Conservation (phyloP, 2,113 vertebrate genomes). For the Pedetes capensis region DNA sequence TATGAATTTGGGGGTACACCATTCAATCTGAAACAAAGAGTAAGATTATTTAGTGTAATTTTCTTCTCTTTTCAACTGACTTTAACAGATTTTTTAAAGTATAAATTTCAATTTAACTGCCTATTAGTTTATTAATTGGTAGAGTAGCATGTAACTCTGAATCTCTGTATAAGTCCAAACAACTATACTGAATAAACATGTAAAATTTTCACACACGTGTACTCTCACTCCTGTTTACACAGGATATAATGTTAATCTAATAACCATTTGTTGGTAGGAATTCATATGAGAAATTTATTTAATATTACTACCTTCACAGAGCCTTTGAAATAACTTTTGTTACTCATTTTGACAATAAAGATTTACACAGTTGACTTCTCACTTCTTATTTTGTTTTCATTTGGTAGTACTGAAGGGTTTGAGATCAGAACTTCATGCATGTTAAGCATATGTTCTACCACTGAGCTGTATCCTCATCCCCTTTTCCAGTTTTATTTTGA, state of each 20-base stretch:
- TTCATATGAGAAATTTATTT: slow-evolving; percentile 25
- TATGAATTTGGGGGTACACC: background rate
- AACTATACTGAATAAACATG: background rate
- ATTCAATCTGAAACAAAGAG: background rate
- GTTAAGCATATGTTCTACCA: too few species aligned
- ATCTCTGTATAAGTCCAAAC: background rate
- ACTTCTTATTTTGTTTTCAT: background rate
- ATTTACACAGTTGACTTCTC: background rate
- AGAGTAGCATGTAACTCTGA: background rate
- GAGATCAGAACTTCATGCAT: too few species aligned
- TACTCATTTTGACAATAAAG: background rate
- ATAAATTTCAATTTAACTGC: background rate
- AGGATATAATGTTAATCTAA: background rate
- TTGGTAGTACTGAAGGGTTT: too few species aligned
- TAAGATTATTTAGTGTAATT: background rate
- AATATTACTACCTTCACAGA: background rate
- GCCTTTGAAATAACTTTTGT: background rate
- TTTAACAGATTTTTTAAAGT: background rate
- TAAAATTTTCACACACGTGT: background rate
- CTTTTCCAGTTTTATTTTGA: too few species aligned
- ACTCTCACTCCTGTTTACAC: background rate
- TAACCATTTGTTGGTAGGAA: background rate
- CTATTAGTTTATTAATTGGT: background rate
- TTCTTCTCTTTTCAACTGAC: background rate
- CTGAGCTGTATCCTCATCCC: too few species aligned